phyloP scores from a whole-genome alignment of 2,888 invertebrate species.

The Nycteola revayana region DNA sequence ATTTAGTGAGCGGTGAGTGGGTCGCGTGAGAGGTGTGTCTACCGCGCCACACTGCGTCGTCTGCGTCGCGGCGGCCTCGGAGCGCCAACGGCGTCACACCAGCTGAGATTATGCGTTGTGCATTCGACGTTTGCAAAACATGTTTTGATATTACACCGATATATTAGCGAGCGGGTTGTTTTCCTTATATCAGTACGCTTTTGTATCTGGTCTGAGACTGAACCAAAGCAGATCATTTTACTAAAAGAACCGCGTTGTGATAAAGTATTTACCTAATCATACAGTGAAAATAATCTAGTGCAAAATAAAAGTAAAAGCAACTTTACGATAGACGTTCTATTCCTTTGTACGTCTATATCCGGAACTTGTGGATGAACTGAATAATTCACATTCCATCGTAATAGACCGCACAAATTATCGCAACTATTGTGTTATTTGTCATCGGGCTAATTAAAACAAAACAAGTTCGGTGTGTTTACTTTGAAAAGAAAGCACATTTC shows the following conservation, averaged over 20 bases:
- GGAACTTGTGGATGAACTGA: too few species aligned
- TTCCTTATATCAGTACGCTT: slow-evolving; percentile 11
- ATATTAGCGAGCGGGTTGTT: slow-evolving; percentile 40
- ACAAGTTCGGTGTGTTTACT: neutral
- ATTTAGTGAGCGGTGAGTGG: slow-evolving; percentile 33
- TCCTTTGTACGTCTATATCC: too few species aligned
- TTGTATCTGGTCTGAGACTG: too few species aligned
- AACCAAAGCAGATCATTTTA: too few species aligned
- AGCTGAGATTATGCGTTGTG: slow-evolving; percentile 8
- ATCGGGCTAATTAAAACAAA: neutral
- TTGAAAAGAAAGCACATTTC: neutral
- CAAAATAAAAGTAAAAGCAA: too few species aligned
- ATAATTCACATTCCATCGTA: too few species aligned
- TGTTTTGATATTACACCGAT: slow-evolving; percentile 49
- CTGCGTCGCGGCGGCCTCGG: slow-evolving; percentile 9
- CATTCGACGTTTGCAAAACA: slow-evolving; percentile 38
- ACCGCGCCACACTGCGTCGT: neutral
- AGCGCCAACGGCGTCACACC: slow-evolving; percentile 20
- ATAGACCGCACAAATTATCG: too few species aligned
- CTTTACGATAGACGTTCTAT: too few species aligned
- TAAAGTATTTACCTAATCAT: too few species aligned
- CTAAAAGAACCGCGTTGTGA: too few species aligned
- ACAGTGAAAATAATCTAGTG: too few species aligned
- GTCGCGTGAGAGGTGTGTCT: slow-evolving; percentile 47
- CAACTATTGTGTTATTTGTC: too few species aligned